Conservation (phyloP, 2,113 vertebrate species). For the Pterocles orientalis region DNA sequence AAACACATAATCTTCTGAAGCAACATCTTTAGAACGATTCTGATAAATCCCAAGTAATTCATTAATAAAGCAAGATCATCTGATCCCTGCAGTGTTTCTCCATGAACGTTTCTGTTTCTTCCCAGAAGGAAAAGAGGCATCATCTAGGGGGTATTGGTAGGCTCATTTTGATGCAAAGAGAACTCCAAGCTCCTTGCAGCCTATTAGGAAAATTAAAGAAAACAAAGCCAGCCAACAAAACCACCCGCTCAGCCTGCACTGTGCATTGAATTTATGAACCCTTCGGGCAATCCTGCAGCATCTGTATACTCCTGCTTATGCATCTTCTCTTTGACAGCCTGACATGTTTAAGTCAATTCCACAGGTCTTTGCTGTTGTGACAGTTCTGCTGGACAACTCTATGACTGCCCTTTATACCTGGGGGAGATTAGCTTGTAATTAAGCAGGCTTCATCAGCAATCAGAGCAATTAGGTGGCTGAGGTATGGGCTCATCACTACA, state of each 20-base stretch:
- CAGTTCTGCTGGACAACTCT: not conserved
- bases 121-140: not conserved
- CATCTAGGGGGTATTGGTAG: not conserved
- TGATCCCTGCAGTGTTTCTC: constrained; percentile 34
- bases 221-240: constrained; percentile 35
- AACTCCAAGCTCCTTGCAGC: constrained; percentile 25
- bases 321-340: not conserved
- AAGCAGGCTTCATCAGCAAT: not conserved
- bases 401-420: not conserved
- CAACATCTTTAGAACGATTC: constrained; percentile 32
- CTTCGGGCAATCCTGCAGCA: constrained; percentile 20
- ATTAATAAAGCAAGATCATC: constrained; percentile 43
- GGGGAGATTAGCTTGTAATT: not conserved
- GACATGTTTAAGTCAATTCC: not conserved
- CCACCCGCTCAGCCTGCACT: constrained; percentile 25
- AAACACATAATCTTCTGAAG: not conserved
- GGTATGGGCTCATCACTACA: not conserved
- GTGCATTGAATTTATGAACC: constrained; percentile 49
- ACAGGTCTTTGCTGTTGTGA: not conserved
- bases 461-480: not conserved
- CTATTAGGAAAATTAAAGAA: constrained; percentile 54
- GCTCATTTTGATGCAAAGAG: constrained; percentile 26
- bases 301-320: not conserved
- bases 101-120: constrained; percentile 33
- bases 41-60: constrained; percentile 52